Evolutionary conservation across 2,113 vertebrate genomes (phyloP).

Genomic region (Meriones unguiculatus): DNA sequence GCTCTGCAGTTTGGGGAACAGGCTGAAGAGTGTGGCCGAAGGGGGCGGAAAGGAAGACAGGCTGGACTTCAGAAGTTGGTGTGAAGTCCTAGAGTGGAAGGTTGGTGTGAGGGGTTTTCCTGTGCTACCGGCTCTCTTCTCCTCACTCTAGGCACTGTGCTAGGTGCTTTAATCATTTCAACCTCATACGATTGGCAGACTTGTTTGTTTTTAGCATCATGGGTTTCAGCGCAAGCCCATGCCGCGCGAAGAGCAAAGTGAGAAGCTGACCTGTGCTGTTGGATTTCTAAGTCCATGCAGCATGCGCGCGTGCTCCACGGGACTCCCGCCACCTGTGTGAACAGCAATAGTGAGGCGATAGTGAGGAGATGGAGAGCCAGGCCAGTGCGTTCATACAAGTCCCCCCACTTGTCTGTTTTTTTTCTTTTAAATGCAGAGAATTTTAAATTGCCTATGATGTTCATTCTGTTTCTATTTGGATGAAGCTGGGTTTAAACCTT

Average conservation of each 20-base stretch:
- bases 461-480: neutral
- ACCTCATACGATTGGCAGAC: neutral
- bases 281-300: neutral
- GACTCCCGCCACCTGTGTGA: neutral
- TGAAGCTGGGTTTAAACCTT: neutral
- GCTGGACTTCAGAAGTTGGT: neutral
- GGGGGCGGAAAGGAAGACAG: neutral
- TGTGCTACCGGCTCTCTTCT: too few relatives aligned
- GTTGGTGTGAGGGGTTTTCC: neutral
- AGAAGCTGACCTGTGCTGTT: neutral
- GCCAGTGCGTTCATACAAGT: neutral
- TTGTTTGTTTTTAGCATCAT: neutral
- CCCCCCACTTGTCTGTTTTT: neutral
- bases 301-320: neutral
- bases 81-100: neutral
- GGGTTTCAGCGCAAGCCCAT: neutral
- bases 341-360: neutral
- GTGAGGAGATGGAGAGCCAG: neutral
- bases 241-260: neutral
- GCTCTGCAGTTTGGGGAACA: neutral
- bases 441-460: neutral
- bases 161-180: neutral
- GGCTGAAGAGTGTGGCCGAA: neutral
- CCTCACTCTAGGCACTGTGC: neutral
- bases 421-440: neutral